These are phyloP conservation scores for Apantesis nais DNA, from an alignment of 2,888 invertebrate species.

Conservation along the genomic window DNA sequence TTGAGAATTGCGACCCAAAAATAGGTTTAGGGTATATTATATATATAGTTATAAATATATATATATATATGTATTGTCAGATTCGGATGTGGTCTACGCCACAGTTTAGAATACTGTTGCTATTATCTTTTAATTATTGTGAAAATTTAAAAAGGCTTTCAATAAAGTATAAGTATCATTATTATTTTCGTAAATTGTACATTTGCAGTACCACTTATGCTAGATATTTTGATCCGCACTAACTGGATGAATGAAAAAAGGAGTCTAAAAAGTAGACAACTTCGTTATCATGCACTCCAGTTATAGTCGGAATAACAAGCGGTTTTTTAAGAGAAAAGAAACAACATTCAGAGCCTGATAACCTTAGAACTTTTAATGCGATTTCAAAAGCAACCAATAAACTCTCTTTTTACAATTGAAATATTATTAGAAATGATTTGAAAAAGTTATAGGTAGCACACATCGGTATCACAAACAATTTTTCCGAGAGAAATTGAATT, in stretches of 20 bases:
- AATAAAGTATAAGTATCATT: too few relatives aligned
- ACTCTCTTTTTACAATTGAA: not conserved
- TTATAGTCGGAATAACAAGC: not conserved
- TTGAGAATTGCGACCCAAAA: too few relatives aligned
- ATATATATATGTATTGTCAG: too few relatives aligned
- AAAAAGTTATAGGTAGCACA: conserved; percentile 24
- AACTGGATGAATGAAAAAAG: not conserved
- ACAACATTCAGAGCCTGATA: not conserved
- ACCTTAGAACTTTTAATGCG: not conserved
- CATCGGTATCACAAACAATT: conserved; percentile 28
- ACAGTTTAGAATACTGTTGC: too few relatives aligned
- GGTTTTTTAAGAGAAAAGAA: not conserved
- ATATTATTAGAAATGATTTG: conserved; percentile 9
- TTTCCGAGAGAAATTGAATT: conserved; percentile 42
- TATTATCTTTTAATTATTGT: too few relatives aligned
- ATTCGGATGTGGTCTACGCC: too few relatives aligned
- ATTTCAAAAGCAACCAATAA: not conserved
- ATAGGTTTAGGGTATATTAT: too few relatives aligned
- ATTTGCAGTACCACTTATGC: too few relatives aligned
- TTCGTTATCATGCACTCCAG: not conserved
- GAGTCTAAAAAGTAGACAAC: not conserved
- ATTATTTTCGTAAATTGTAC: not conserved
- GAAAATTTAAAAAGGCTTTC: too few relatives aligned
- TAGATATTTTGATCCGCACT: not conserved
- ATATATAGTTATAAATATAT: too few relatives aligned